phyloP scores from a whole-genome alignment of 2,888 invertebrate species.

The Metopia argyrocephala region DNA sequence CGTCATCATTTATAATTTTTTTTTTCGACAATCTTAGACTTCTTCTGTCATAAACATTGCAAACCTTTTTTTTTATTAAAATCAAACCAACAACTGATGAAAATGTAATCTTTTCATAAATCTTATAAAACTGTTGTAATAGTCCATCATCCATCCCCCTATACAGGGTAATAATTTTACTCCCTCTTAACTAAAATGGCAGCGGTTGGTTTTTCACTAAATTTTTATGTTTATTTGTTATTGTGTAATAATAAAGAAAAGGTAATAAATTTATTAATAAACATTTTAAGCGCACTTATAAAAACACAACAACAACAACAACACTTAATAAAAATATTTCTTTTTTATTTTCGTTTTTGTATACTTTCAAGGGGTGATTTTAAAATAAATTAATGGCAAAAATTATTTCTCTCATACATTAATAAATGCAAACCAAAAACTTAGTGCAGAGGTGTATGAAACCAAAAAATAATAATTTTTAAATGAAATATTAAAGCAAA shows the following conservation, averaged over 20 bases:
- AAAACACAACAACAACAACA: background rate
- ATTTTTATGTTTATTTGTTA: slow-evolving; percentile 21
- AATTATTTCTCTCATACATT: too few species aligned
- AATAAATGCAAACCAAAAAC: too few species aligned
- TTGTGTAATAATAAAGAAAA: slow-evolving; percentile 10
- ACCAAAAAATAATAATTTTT: background rate
- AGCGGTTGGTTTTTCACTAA: background rate
- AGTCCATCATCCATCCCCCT: too few species aligned
- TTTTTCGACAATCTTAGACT: background rate
- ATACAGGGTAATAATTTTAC: too few species aligned
- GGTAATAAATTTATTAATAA: slow-evolving; percentile 46
- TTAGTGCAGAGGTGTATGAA: too few species aligned
- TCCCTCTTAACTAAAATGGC: background rate
- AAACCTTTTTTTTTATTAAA: background rate
- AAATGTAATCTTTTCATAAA: background rate
- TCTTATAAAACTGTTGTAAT: too few species aligned
- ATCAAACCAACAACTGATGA: background rate
- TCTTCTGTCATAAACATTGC: background rate
- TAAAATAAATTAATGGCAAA: too few species aligned
- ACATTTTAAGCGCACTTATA: slow-evolving; percentile 24
- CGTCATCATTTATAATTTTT: too few species aligned
- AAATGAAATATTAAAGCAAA: background rate
- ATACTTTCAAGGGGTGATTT: too few species aligned
- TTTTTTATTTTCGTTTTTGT: too few species aligned
- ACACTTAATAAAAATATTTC: background rate